A percentile compares a stretch with the other conserved stretches of the same genome.
These are phyloP conservation scores for Dipodomys spectabilis DNA, from an alignment of 2,113 vertebrate genomes.

Conservation along the genomic window DNA sequence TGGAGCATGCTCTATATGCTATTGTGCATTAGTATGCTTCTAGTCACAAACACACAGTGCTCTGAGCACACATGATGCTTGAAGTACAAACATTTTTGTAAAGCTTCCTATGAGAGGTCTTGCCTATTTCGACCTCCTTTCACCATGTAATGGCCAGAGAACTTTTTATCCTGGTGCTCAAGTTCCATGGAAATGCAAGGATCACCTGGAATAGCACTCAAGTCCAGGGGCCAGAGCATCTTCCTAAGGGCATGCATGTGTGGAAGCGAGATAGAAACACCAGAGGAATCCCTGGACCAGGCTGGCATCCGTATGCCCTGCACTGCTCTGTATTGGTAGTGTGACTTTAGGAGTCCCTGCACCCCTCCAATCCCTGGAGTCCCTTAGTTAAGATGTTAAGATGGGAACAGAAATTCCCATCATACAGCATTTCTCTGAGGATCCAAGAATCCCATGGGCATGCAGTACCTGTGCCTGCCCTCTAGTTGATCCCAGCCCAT, in stretches of 20 bases:
- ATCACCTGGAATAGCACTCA: background rate
- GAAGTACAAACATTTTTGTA: background rate
- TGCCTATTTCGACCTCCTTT: background rate
- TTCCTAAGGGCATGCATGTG: background rate
- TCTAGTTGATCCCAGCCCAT: background rate
- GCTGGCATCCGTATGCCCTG: background rate
- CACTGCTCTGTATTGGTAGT: background rate
- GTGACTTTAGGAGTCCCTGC: background rate
- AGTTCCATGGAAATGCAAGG: background rate
- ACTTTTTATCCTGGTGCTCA: background rate
- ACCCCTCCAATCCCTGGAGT: background rate
- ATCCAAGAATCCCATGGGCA: background rate
- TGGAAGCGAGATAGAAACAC: background rate
- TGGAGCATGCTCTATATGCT: background rate
- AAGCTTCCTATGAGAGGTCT: background rate
- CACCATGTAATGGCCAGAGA: background rate
- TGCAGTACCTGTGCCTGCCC: background rate
- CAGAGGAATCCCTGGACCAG: background rate
- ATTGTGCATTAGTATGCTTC: rapidly evolving
- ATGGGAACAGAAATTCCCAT: background rate
- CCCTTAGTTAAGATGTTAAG: background rate
- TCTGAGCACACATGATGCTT: background rate
- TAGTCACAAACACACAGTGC: too few relatives aligned
- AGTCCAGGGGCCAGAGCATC: background rate
- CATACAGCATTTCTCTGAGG: background rate